Base-by-base conservation (phyloP, 2,888 invertebrate genomes). In the Morpho achilles region DNA sequence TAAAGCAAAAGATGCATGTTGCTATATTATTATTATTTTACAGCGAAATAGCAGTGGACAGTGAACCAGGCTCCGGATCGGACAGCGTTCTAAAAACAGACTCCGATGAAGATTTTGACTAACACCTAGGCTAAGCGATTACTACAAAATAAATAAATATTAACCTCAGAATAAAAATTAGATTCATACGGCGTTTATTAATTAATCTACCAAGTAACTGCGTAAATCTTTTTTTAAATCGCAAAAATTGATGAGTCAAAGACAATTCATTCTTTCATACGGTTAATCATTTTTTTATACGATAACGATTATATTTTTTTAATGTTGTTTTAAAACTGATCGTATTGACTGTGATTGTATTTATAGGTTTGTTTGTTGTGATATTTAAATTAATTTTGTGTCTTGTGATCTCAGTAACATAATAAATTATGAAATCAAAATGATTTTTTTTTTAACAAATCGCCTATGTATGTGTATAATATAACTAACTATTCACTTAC, bases 61-160 rank as follows among this genome's bases (percentile, higher is more conserved):
- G 91, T 73, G 91, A 91, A 56, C 70, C 79, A 0, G 88, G 85
- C 43, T 89, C 91, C 6, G 87, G 83, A n/a, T 84, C 88, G 7
- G 91, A 91, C 74, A 91, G 91, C 76, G 86, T 87, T 40, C 75
- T 90, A 66, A 86, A 84, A 69, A 89, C 91, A 10, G 91, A 91
- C 70, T 90, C 91, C 7, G 91, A 91, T 67, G 91, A 91, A 65
- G 90, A 91, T 71, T 90, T 87, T 63, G 90, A 90, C 71, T 90
- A 72, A 55, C 7, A 8, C 45, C 47, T 10, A 53, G 9, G 32
- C 10, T 52, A 52, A 52, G 52, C 44, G 44, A n/a, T 52, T 39
- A 50, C 50, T 56, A 55, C 7, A 32, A 50, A 42, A 43, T 16
- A 51, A 52, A 16, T 51, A 52, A 51, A 8, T 42, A 43, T 9